Conservation (phyloP, 2,113 vertebrate species). For the Nematolebias whitei region DNA sequence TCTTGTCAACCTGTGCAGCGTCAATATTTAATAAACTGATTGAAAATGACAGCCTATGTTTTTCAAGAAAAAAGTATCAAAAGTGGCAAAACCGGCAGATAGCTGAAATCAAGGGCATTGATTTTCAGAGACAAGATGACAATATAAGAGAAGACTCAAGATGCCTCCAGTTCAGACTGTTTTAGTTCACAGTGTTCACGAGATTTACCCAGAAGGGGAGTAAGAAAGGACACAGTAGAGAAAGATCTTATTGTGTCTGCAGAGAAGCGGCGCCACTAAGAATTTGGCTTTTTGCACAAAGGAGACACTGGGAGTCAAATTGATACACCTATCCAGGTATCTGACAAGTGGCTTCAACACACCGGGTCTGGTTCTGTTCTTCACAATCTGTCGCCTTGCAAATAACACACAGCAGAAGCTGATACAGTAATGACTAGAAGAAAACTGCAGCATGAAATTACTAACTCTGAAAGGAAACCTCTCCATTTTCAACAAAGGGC, state of each 20-base stretch:
- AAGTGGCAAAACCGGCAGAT: constrained; percentile 34
- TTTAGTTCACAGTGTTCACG: not conserved
- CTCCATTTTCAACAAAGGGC: not conserved
- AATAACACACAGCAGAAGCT: not conserved
- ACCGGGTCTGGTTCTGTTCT: constrained; percentile 22
- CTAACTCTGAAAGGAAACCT: not conserved
- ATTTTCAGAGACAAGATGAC: constrained; percentile 57
- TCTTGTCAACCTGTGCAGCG: constrained; percentile 50
- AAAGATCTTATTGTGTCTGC: constrained; percentile 50
- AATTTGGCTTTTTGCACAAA: constrained; percentile 52
- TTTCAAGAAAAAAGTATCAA: constrained; percentile 8
- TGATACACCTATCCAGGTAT: constrained; percentile 56
- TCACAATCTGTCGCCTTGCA: constrained; percentile 2
- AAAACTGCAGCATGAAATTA: not conserved
- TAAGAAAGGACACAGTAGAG: constrained; percentile 6
- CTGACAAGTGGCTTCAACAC: constrained; percentile 27
- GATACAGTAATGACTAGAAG: not conserved
- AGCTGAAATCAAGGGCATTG: constrained; percentile 38
- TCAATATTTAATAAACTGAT: constrained; percentile 64
- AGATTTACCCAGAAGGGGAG: constrained; percentile 10
- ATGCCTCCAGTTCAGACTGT: constrained; percentile 17
- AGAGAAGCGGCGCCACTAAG: constrained; percentile 23
- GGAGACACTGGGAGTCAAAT: constrained; percentile 53
- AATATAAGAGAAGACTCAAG: constrained; percentile 46
- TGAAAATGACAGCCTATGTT: constrained; percentile 49